Conservation (phyloP, 2,797 vertebrate species). For the Callimico goeldii region DNA sequence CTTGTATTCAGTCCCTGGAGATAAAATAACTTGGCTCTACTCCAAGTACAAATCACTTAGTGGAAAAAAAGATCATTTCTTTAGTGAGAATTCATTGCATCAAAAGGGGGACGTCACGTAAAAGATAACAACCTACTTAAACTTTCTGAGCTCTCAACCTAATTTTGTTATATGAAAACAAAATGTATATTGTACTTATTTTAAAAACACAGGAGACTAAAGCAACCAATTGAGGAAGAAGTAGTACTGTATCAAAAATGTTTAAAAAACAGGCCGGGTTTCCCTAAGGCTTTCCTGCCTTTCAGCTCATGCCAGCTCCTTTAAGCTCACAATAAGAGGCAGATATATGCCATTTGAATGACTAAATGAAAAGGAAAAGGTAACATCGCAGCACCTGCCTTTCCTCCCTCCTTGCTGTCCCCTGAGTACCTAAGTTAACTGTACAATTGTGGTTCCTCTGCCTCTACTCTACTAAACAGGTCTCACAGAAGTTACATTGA, state of each 20-base stretch:
- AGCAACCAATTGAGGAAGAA: not conserved
- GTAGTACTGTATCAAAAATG: not conserved
- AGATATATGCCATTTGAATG: not conserved
- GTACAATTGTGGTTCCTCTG: not conserved
- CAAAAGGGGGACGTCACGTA: constrained; percentile 56
- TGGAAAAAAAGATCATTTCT: constrained; percentile 63
- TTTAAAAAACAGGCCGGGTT: not conserved
- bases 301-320: not conserved
- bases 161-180: constrained; percentile 57
- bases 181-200: not conserved
- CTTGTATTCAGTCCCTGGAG: constrained; percentile 51
- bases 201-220: constrained; percentile 41
- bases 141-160: constrained; percentile 67
- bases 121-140: constrained; percentile 56
- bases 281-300: not conserved
- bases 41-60: constrained; percentile 67
- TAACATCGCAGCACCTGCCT: not conserved
- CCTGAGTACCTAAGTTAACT: not conserved
- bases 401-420: not conserved
- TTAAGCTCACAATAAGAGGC: not conserved
- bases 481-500: not conserved
- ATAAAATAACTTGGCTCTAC: constrained; percentile 72
- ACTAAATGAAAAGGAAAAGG: not conserved
- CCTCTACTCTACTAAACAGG: not conserved
- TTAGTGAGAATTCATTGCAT: constrained; percentile 71